These are phyloP conservation scores for Schizotus pectinicornis DNA, from an alignment of 2,888 invertebrate species.

Conservation along the genomic window DNA sequence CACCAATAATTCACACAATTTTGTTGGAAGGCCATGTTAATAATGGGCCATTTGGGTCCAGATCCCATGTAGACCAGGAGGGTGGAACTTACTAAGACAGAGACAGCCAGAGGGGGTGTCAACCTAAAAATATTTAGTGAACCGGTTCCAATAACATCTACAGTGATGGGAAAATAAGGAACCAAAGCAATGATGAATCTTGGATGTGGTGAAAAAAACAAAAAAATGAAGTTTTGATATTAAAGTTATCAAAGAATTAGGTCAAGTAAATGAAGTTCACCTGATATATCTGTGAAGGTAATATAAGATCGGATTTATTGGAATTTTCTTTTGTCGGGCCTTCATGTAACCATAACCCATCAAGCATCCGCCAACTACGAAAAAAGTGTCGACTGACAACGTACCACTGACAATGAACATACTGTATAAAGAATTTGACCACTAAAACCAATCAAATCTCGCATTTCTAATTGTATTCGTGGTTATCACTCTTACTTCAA, in stretches of 20 bases:
- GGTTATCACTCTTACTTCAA: no score
- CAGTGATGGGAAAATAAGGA: no score
- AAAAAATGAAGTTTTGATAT: no score
- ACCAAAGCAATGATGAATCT: no score
- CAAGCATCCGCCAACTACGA: constrained; percentile 29
- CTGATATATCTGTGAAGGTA: constrained; percentile 34
- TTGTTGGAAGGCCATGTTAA: constrained; percentile 31
- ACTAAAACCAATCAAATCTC: no score
- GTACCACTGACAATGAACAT: constrained; percentile 33
- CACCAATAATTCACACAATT: constrained; percentile 46
- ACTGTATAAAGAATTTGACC: constrained; percentile 19
- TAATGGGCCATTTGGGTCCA: constrained; percentile 60
- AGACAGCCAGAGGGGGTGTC: constrained; percentile 60
- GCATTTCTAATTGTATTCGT: no score
- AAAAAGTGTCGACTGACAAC: constrained; percentile 36
- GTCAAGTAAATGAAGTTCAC: constrained; percentile 49
- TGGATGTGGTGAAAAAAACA: no score
- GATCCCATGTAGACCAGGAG: constrained; percentile 59
- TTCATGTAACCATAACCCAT: constrained; percentile 36
- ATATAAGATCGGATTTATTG: constrained; percentile 32
- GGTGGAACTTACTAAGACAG: constrained; percentile 58
- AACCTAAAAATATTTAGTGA: constrained; percentile 56
- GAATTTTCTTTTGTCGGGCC: constrained; percentile 20
- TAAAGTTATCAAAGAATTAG: not conserved
- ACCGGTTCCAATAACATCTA: constrained; percentile 1